These are phyloP conservation scores for Dascyllus trimaculatus DNA, from an alignment of 2,113 vertebrate species.

Conservation along the genomic window DNA sequence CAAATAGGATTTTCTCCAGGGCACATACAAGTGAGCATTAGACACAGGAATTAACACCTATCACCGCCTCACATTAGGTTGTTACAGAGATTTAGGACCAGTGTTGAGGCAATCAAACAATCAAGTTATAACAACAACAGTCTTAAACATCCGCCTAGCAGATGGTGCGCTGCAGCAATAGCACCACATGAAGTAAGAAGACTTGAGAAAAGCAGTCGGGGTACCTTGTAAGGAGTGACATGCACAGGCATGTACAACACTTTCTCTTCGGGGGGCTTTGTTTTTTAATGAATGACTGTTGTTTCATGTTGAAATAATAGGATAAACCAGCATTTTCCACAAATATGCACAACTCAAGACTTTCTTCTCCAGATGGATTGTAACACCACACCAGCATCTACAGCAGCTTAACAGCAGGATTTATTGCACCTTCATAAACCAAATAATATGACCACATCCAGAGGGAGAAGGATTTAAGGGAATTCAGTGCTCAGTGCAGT, in stretches of 20 bases:
- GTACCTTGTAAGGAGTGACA: slow-evolving; percentile 26
- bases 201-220: slow-evolving; percentile 33
- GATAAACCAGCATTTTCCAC: not conserved
- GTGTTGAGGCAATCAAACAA: slow-evolving; percentile 51
- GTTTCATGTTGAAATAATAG: not conserved
- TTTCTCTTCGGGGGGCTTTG: slow-evolving; percentile 14
- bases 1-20: slow-evolving; percentile 33
- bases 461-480: not conserved
- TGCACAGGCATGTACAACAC: not conserved
- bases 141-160: slow-evolving; percentile 43
- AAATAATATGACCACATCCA: not conserved
- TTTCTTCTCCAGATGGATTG: not conserved
- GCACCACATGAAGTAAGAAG: not conserved
- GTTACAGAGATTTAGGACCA: slow-evolving; percentile 40
- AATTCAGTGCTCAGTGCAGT: not conserved
- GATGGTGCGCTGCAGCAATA: slow-evolving; percentile 39
- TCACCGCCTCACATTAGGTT: slow-evolving; percentile 47
- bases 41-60: slow-evolving; percentile 49
- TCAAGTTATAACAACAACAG: slow-evolving; percentile 40
- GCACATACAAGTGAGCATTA: slow-evolving; percentile 40
- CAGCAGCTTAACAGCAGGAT: not conserved
- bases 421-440: not conserved
- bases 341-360: not conserved
- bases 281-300: slow-evolving; percentile 23
- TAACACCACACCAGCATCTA: not conserved